Percentiles rank a stretch among this genome's conserved stretches.
Conservation (phyloP, 2,888 invertebrate genomes). For the Gastrophysa polygoni region DNA sequence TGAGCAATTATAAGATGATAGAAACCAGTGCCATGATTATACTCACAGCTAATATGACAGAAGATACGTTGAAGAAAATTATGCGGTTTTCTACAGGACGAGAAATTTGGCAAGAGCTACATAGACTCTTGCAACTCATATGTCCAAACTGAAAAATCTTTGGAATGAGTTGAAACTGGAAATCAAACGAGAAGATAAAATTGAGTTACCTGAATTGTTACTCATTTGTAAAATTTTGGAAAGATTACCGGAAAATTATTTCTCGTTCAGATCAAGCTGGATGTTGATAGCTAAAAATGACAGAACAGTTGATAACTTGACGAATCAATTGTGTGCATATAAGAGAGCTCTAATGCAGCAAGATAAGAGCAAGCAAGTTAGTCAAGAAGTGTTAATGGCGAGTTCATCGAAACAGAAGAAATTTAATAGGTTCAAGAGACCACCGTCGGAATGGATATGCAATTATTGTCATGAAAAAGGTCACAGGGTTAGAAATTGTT, state of each 20-base stretch:
- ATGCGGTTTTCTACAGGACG: not conserved
- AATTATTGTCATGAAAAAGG: conserved; percentile 10
- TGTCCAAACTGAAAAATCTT: conserved; percentile 15
- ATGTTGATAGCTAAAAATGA: conserved; percentile 21
- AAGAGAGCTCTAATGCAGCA: conserved; percentile 5
- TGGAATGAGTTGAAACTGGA: conserved; percentile 2
- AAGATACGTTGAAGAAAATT: not conserved
- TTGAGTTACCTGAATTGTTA: conserved; percentile 2
- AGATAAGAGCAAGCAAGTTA: not conserved
- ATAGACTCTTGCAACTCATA: not conserved
- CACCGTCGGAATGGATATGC: not conserved
- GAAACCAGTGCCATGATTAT: conserved; percentile 2
- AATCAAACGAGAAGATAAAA: not conserved
- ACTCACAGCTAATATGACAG: not conserved
- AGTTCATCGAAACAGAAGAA: not conserved
- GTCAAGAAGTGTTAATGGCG: conserved; percentile 2
- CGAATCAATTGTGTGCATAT: conserved; percentile 16
- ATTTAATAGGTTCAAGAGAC: not conserved
- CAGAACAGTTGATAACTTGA: conserved; percentile 16
- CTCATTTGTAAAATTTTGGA: conserved; percentile 18
- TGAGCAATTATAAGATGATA: not conserved
- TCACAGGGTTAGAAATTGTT: not conserved
- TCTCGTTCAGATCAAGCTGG: conserved; percentile 27
- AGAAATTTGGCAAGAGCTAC: conserved; percentile 8
- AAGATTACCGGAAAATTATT: conserved; percentile 22